phyloP scores from a whole-genome alignment of 2,797 vertebrate genomes.

The Lophius americanus region DNA sequence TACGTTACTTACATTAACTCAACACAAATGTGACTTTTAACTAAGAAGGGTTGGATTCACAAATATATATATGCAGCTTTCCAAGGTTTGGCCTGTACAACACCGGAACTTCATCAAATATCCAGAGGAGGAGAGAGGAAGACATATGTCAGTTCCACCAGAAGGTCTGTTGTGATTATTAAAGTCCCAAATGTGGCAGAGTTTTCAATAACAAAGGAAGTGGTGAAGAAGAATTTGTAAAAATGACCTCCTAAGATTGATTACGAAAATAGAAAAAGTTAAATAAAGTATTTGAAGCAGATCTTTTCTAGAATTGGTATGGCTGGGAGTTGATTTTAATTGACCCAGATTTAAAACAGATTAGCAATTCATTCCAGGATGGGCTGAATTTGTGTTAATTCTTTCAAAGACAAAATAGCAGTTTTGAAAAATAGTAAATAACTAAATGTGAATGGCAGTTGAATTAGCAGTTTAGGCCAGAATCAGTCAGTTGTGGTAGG shows the following conservation, averaged over 20 bases:
- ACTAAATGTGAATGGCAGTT: too few species aligned
- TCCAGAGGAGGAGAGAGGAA: neutral
- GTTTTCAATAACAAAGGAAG: neutral
- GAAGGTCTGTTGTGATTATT: conserved; percentile 4
- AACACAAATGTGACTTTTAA: conserved; percentile 55
- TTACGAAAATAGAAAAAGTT: neutral
- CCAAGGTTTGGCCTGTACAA: conserved; percentile 26
- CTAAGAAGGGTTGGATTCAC: conserved; percentile 8
- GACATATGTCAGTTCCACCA: neutral
- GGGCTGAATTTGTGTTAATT: too few species aligned
- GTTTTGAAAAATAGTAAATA: too few species aligned
- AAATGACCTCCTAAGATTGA: neutral
- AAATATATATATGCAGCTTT: conserved; percentile 17
- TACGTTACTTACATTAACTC: conserved; percentile 48
- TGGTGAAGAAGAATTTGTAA: neutral
- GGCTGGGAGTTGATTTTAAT: neutral
- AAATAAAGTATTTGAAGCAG: neutral
- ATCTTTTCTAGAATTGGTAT: neutral
- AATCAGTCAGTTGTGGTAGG: too few species aligned
- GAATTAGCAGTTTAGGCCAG: too few species aligned
- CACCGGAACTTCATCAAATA: conserved; percentile 16
- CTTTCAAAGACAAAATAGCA: too few species aligned
- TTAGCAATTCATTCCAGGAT: too few species aligned
- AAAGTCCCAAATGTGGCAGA: neutral
- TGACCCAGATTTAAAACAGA: neutral